A percentile compares a stretch with the other conserved stretches of the same genome.
These are phyloP conservation scores for Stomorhina lunata DNA, from an alignment of 2,888 invertebrate genomes.

Conservation along the genomic window DNA sequence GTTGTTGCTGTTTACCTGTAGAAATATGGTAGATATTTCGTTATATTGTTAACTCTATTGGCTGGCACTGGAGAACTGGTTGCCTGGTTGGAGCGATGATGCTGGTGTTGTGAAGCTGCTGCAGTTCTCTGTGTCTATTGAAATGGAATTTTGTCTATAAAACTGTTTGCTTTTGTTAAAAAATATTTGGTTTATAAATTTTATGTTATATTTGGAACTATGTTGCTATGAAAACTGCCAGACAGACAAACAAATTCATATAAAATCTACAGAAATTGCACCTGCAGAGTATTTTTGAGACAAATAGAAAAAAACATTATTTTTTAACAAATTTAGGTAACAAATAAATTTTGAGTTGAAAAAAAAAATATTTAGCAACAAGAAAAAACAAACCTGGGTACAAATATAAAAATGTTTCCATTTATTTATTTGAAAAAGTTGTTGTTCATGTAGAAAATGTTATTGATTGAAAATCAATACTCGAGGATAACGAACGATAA, in stretches of 20 bases:
- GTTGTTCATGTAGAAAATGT: too few species aligned
- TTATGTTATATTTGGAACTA: too few species aligned
- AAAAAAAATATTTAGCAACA: slow-evolving; percentile 13
- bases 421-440: too few species aligned
- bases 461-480: slow-evolving; percentile 49
- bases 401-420: too few species aligned
- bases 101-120: background rate
- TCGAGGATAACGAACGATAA: slow-evolving; percentile 25
- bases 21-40: too few species aligned
- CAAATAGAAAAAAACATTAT: slow-evolving; percentile 17
- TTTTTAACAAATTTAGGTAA: slow-evolving; percentile 49
- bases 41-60: too few species aligned
- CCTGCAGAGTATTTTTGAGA: slow-evolving; percentile 50
- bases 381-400: too few species aligned
- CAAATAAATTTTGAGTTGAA: slow-evolving; percentile 49
- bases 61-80: too few species aligned
- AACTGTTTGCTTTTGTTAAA: slow-evolving; percentile 46
- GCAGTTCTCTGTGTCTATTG: slow-evolving; percentile 56
- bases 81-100: background rate
- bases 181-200: slow-evolving; percentile 50
- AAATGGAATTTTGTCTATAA: slow-evolving; percentile 59
- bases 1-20: too few species aligned
- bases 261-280: slow-evolving; percentile 58
- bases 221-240: too few species aligned
- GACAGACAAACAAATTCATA: background rate